Percentiles rank a stretch among this genome's conserved stretches.
Evolutionary conservation across 1,140 invertebrate species (phyloP).

Genomic region (Bombus ignitus): DNA sequence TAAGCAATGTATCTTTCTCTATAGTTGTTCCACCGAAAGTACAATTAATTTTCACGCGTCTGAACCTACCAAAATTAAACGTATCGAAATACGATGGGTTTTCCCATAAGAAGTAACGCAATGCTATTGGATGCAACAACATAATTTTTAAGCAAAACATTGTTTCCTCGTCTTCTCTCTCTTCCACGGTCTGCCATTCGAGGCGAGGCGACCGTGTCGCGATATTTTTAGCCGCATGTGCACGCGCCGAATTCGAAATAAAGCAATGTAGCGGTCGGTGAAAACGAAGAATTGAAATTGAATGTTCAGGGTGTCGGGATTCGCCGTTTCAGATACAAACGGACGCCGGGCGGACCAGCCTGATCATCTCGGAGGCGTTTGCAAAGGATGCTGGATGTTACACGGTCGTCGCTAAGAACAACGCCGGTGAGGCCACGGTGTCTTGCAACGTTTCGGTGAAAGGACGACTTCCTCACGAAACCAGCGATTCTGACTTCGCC

Average conservation of each 20-base stretch:
- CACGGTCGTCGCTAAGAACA: conserved; percentile 85
- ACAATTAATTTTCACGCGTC: no score
- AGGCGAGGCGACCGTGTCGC: neutral
- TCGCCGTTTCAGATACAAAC: conserved; percentile 83
- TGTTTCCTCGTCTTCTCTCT: conserved; percentile 25
- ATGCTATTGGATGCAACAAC: neutral
- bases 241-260: conserved; percentile 70
- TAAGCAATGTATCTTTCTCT: no score
- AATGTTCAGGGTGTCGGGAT: conserved; percentile 37
- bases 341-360: conserved; percentile 85
- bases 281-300: conserved; percentile 58
- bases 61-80: neutral
- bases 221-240: conserved; percentile 69
- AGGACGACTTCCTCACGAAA: conserved; percentile 87
- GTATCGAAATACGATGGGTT: neutral
- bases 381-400: conserved; percentile 88
- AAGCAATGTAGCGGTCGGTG: conserved; percentile 53
- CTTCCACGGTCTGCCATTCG: conserved; percentile 3
- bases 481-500: conserved; percentile 88
- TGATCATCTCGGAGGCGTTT: conserved; percentile 87
- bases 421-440: conserved; percentile 85
- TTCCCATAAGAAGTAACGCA: neutral
- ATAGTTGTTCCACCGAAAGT: no score
- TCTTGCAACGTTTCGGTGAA: conserved; percentile 88
- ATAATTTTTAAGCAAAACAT: neutral